Evolutionary conservation across 30 jellyfish, hydroid and myxozoan species (phyloP).

Genomic region (Turritopsis dohrnii): DNA sequence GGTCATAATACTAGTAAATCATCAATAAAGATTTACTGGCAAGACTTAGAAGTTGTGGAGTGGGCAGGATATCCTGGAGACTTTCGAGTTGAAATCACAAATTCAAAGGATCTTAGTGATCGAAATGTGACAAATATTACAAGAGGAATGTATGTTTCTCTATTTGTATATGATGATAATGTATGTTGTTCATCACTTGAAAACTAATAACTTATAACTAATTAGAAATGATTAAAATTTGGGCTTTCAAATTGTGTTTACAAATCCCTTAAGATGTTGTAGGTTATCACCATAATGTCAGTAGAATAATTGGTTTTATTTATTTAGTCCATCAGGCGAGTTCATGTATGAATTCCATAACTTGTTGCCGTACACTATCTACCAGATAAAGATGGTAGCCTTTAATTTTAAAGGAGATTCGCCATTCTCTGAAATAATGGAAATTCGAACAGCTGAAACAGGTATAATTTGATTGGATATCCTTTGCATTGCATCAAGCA

Average conservation of each 20-base stretch:
- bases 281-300: too few species aligned
- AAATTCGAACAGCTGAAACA: background rate
- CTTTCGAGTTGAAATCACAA: background rate
- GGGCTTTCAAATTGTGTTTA: too few species aligned
- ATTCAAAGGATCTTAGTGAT: background rate
- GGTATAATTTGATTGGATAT: background rate
- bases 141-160: slow-evolving; percentile 1
- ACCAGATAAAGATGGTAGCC: background rate
- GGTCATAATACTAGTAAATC: slow-evolving; percentile 5
- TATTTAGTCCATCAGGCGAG: background rate
- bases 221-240: too few species aligned
- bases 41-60: slow-evolving; percentile 1
- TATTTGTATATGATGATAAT: too few species aligned
- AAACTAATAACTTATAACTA: too few species aligned
- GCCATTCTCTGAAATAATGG: background rate
- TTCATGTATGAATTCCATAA: background rate
- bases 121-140: background rate
- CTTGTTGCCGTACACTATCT: background rate
- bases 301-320: background rate
- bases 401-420: slow-evolving; percentile 12
- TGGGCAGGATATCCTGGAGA: slow-evolving; percentile 16
- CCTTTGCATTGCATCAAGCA: background rate
- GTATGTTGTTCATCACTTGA: too few species aligned
- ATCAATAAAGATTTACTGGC: slow-evolving; percentile 1
- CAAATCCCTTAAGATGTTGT: too few species aligned